These are phyloP conservation scores for Ambastaia sidthimunki DNA, from an alignment of 2,797 vertebrate species.

Conservation along the genomic window DNA sequence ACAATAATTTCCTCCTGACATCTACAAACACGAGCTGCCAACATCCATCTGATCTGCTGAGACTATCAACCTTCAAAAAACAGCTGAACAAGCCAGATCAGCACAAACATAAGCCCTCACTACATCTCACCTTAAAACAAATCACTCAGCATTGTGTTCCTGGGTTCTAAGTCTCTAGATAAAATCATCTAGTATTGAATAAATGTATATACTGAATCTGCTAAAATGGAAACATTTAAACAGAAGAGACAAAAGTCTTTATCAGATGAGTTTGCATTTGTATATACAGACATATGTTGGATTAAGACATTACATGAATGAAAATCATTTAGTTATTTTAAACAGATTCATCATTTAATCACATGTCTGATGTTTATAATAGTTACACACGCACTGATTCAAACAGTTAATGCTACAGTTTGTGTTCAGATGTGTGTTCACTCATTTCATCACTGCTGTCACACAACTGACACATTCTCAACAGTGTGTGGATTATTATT, in stretches of 20 bases:
- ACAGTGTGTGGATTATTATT: background rate
- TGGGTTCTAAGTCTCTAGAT: no score
- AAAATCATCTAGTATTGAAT: background rate
- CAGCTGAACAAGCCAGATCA: no score
- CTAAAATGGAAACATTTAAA: background rate
- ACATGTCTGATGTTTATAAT: no score
- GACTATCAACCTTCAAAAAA: no score
- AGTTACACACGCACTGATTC: no score
- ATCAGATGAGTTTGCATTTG: constrained; percentile 56
- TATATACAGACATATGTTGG: constrained; percentile 62
- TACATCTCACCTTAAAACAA: no score
- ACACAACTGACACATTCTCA: background rate
- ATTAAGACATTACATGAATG: constrained; percentile 55
- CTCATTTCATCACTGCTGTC: background rate
- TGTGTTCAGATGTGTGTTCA: background rate
- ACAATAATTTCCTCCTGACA: no score
- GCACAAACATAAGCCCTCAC: no score
- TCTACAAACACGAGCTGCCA: no score
- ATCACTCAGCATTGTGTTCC: no score
- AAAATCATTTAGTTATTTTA: constrained; percentile 49
- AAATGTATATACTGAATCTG: background rate
- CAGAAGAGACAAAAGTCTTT: constrained; percentile 4
- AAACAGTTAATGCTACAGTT: background rate
- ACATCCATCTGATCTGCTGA: no score
- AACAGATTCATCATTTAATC: constrained; percentile 48